These are phyloP conservation scores for Agapornis canus DNA, from an alignment of 2,797 vertebrate genomes.

Conservation along the genomic window DNA sequence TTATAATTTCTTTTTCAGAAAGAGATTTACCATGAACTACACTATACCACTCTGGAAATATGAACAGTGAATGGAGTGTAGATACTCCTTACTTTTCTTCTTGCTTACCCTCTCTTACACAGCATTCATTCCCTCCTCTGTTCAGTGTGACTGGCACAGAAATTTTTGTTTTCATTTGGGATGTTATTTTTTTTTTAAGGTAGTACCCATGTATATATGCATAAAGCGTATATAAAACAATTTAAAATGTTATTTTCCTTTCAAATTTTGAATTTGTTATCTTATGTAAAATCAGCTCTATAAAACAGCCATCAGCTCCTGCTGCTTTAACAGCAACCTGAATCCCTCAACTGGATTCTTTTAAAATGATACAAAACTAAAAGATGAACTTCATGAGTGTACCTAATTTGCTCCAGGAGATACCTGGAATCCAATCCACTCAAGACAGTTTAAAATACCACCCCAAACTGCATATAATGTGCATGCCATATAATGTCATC, in stretches of 20 bases:
- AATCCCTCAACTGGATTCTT: neutral
- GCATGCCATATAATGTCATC: neutral
- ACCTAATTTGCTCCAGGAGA: neutral
- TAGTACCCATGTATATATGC: neutral
- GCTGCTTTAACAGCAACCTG: neutral
- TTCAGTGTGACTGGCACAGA: neutral
- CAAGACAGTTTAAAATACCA: neutral
- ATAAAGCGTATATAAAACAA: neutral
- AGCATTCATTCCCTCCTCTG: neutral
- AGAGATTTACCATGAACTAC: neutral
- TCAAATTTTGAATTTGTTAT: neutral
- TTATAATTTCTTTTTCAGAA: neutral
- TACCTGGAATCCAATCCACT: neutral
- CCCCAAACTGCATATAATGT: neutral
- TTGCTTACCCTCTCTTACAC: neutral
- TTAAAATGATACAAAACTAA: neutral
- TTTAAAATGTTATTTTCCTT: neutral
- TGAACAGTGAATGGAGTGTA: neutral
- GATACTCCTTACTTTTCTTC: neutral
- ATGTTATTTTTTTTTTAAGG: neutral
- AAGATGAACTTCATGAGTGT: neutral
- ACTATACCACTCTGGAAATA: neutral
- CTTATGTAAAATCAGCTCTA: neutral
- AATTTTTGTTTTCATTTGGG: neutral
- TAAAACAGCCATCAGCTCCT: neutral